Conservation (phyloP, 1,140 invertebrate genomes). For the Apis laboriosa region DNA sequence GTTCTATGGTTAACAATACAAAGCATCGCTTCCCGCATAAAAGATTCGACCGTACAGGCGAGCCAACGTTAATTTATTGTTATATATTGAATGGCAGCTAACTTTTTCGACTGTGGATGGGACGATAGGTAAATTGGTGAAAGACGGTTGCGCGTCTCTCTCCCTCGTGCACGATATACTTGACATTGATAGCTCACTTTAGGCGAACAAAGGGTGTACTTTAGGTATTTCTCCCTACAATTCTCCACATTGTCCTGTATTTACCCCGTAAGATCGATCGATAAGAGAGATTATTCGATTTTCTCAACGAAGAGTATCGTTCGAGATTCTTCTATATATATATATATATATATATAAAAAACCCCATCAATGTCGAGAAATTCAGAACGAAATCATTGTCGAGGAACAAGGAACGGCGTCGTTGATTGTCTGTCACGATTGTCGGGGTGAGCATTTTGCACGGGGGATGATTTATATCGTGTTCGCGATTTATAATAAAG, state of each 20-base stretch:
- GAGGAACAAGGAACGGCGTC: neutral
- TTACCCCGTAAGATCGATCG: neutral
- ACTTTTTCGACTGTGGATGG: constrained; percentile 22
- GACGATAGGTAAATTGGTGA: constrained; percentile 41
- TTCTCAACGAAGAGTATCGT: neutral
- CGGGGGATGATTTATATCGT: constrained; percentile 47
- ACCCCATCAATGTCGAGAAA: neutral
- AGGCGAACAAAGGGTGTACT: neutral
- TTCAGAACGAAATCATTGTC: neutral
- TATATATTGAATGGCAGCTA: constrained; percentile 52
- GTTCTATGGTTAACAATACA: constrained; percentile 61
- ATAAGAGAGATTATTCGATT: neutral
- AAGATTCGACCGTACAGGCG: constrained; percentile 58
- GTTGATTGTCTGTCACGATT: neutral
- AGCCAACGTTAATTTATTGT: constrained; percentile 65
- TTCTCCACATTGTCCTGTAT: neutral
- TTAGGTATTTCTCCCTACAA: neutral
- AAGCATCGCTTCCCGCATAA: constrained; percentile 55
- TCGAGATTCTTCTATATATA: too few relatives aligned
- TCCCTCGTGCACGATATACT: constrained; percentile 17
- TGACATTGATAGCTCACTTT: constrained; percentile 27
- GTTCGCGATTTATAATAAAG: constrained; percentile 59
- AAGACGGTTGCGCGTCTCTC: constrained; percentile 12
- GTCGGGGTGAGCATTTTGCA: neutral
- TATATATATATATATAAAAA: neutral